Base-by-base conservation (phyloP, 2,113 vertebrate genomes). In the Hypomesus transpacificus region DNA sequence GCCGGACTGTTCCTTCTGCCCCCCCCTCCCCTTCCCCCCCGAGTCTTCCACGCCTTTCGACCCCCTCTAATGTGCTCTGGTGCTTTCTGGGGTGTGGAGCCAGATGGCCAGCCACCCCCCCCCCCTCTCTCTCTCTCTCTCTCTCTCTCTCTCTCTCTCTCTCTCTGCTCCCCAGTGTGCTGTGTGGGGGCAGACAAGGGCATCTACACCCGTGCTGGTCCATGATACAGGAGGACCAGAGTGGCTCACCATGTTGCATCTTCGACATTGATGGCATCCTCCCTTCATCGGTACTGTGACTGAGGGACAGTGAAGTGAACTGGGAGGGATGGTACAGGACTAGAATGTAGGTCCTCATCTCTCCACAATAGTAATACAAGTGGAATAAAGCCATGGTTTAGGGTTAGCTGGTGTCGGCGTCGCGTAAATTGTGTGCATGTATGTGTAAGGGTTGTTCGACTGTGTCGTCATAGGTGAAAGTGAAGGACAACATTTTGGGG, bases 41-140 rank as follows among this genome's bases (percentile, higher is more conserved):
- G 76, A 86, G 81, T 88, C 86, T 86, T 86, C 77, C 86, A 79
- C 81, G 74, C 76, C 76, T 61, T 70, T 2, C 31, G 82, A 68
- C 69, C 70, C 70, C 75, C 78, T 66, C 54, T 20, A 66, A 74
- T 75, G 78, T 79, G 86, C 85, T 81, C 39, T 46, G 39, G 39
- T 46, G 81, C 75, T 66, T 77, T 77, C 72, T 14, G 60, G 76
- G 28, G 66, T 76, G 74, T 68, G 66, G 70, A 39, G 20, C 75
- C 61, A 68, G 71, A 72, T 56, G 53, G 69, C 74, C 64, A 71
- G 34, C 56, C 57, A 17, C 51, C 75, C 77, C 46, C 2, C 54
- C 68, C 39, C 78, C 51, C 75, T 75, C 74, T 69, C 80, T 24
- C 73, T 64, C 18, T 34, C 71, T 67, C 64, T 21, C 14, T 24